Percentiles rank a stretch among this genome's conserved stretches.
Conservation (phyloP, 1,140 invertebrate species). For the Portunus trituberculatus region DNA sequence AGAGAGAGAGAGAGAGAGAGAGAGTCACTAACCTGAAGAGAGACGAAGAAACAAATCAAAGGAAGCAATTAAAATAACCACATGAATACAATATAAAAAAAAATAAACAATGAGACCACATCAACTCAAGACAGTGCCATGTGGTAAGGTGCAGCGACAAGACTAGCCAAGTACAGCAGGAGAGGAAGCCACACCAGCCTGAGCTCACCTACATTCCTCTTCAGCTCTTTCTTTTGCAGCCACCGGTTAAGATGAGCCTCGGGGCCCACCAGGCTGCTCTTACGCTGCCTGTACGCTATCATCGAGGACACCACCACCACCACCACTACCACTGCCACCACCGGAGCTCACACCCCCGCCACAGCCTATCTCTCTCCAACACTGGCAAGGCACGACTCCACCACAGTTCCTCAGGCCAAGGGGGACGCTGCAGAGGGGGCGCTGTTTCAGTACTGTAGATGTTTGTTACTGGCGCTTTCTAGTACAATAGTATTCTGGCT, state of each 20-base stretch:
- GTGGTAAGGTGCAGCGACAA: too few relatives aligned
- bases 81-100: too few relatives aligned
- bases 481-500: background rate
- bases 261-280: background rate
- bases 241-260: background rate
- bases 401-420: background rate
- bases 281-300: background rate
- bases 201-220: background rate
- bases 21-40: too few relatives aligned
- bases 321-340: background rate
- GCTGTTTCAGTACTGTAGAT: too few relatives aligned
- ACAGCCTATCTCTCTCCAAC: background rate
- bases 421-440: too few relatives aligned
- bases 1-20: too few relatives aligned
- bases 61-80: too few relatives aligned
- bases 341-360: background rate
- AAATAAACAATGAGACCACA: too few relatives aligned
- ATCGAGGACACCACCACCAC: slow-evolving; percentile 9
- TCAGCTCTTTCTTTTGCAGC: background rate
- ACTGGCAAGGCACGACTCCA: background rate
- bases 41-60: background rate
- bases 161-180: too few relatives aligned
- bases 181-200: background rate
- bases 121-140: too few relatives aligned
- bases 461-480: background rate